Base-by-base conservation (phyloP, 2,888 invertebrate genomes). In the Synanthedon myopaeformis region DNA sequence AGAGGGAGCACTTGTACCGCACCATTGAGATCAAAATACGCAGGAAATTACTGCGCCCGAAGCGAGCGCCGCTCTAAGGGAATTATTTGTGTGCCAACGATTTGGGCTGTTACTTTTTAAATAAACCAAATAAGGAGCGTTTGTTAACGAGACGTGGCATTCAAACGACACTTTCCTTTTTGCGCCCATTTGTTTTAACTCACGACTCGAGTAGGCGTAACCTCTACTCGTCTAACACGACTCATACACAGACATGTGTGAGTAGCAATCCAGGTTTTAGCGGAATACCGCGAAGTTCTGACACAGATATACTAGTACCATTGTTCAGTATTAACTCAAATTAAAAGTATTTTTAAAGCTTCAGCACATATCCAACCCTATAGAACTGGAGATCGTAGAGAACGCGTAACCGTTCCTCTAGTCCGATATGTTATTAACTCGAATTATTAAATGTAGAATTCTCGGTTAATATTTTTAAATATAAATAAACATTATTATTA, bases 11-110 rank as follows among this genome's bases (percentile, higher is more conserved):
- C 84, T 86, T 85, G 84, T 82, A 71, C 76, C 83, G 86, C 85
- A 74, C 84, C 85, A 86, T 87, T 86, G 84, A 83, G 83, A 82
- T 85, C 84, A 82, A 86, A 86, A 86, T 81, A 80, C 79, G 82
- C 82, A 81, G 83, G 84, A 86, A 86, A 86, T 87, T 83, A 84
- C 83, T 66, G 72, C 68, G 81, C 82, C 74, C 72, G 69, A 72
- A 76, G 82, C 77, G 68, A 62, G 65, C 68, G 70, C 56, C 42
- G 41, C 63, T 74, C 73, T 66, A 66, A 70, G 71, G 76, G 79
- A 81, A 78, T 82, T 81, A 83, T 84, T 83, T 82, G 80, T 81
- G 78, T 76, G 78, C 74, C 77, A 77, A 74, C 78, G 79, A 79
- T 83, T 77, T 74, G 82, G 81, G 72, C 70, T 74, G 79, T 82